These are phyloP conservation scores for Procapra przewalskii DNA, from an alignment of 2,113 vertebrate genomes.

Conservation along the genomic window DNA sequence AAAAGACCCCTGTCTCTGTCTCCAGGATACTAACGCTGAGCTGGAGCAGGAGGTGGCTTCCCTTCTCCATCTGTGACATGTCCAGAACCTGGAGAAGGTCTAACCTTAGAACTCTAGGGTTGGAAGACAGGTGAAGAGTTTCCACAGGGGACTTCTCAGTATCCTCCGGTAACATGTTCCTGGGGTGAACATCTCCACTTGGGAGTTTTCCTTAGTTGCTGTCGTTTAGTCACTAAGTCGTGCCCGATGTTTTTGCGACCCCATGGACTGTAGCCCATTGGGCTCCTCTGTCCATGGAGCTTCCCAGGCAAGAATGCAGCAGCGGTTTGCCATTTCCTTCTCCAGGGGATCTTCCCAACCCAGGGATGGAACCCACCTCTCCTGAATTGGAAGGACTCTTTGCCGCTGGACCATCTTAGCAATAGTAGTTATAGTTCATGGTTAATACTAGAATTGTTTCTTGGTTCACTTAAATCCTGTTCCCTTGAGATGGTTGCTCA, in stretches of 20 bases:
- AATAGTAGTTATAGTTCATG: not conserved
- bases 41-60: fast-evolving
- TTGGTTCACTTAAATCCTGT: not conserved
- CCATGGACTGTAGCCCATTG: not conserved
- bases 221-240: not conserved
- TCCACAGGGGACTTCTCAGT: not conserved
- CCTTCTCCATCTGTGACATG: not conserved
- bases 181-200: not conserved
- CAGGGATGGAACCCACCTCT: not conserved
- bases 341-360: not conserved
- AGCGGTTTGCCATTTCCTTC: not conserved
- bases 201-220: not conserved
- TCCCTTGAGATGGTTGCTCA: not conserved
- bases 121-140: not conserved
- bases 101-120: fast-evolving
- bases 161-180: not conserved
- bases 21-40: fast-evolving
- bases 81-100: not conserved
- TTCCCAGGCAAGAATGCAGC: not conserved
- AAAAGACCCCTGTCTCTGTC: fast-evolving
- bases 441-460: not conserved
- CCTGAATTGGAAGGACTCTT: not conserved
- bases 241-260: not conserved
- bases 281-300: not conserved
- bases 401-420: not conserved